phyloP scores from a whole-genome alignment of 2,888 invertebrate genomes.

The Pristionchus japonicus region DNA sequence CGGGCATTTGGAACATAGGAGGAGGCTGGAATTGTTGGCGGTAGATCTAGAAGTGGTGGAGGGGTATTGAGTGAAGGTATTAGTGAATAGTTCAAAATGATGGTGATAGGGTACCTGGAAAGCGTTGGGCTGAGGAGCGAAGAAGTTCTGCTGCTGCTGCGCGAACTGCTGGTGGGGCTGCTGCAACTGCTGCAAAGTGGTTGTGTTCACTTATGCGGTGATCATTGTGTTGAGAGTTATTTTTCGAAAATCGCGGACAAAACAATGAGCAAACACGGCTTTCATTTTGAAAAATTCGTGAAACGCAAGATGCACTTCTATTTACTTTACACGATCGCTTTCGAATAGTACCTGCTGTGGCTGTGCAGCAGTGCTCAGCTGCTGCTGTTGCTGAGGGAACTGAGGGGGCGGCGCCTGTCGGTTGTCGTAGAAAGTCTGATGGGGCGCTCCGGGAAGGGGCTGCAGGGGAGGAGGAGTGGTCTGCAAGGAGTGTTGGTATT shows the following conservation, averaged over 20 bases:
- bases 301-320: not conserved
- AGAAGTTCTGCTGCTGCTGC: constrained; percentile 38
- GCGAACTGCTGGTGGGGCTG: not conserved
- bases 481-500: not conserved
- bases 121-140: constrained; percentile 47
- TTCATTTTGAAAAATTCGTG: not conserved
- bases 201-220: not conserved
- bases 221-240: too few species aligned
- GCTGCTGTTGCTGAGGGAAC: not conserved
- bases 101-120: constrained; percentile 27
- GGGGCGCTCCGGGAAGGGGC: constrained; percentile 31
- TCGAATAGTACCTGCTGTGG: not conserved
- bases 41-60: not conserved
- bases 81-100: not conserved
- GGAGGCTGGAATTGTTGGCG: constrained; percentile 12
- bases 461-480: constrained; percentile 42
- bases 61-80: not conserved
- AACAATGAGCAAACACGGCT: not conserved
- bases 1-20: constrained; percentile 44
- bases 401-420: constrained; percentile 6
- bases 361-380: not conserved
- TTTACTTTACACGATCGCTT: not conserved
- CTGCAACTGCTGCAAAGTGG: not conserved
- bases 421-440: constrained; percentile 30
- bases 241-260: too few species aligned